Evolutionary conservation across 1,140 invertebrate species (phyloP).

Genomic region (Tetramorium alpestre): DNA sequence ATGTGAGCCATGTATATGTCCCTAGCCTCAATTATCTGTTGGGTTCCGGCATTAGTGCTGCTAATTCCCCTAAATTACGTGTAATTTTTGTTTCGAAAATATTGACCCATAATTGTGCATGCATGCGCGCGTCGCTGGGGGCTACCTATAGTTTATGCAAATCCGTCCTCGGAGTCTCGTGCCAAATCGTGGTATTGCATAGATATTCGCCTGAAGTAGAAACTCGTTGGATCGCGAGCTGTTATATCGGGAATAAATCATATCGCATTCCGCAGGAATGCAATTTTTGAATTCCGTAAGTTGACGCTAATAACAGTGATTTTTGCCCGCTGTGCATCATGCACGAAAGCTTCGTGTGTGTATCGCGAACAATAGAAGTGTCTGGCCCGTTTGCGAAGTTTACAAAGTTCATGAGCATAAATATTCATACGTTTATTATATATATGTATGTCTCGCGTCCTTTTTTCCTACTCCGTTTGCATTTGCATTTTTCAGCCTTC

Average conservation of each 20-base stretch:
- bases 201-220: conserved; percentile 3
- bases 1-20: neutral
- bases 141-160: conserved; percentile 63
- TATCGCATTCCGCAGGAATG: conserved; percentile 14
- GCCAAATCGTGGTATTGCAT: neutral
- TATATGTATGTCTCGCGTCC: neutral
- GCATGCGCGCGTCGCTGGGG: neutral
- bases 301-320: conserved; percentile 50
- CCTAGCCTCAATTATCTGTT: neutral
- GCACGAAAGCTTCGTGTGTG: neutral
- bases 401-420: conserved; percentile 31
- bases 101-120: conserved; percentile 39
- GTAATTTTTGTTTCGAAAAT: conserved; percentile 62
- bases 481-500: conserved; percentile 43
- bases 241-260: conserved; percentile 34
- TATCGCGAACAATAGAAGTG: conserved; percentile 38
- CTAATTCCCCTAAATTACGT: conserved; percentile 53
- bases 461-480: conserved; percentile 4
- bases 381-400: conserved; percentile 27
- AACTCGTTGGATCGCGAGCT: conserved; percentile 17
- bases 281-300: conserved; percentile 12
- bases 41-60: conserved; percentile 33
- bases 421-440: conserved; percentile 41
- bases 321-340: conserved; percentile 5
- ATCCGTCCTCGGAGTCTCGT: conserved; percentile 30